phyloP scores from a whole-genome alignment of 2,888 invertebrate species.

The Ceraclea dissimilis region DNA sequence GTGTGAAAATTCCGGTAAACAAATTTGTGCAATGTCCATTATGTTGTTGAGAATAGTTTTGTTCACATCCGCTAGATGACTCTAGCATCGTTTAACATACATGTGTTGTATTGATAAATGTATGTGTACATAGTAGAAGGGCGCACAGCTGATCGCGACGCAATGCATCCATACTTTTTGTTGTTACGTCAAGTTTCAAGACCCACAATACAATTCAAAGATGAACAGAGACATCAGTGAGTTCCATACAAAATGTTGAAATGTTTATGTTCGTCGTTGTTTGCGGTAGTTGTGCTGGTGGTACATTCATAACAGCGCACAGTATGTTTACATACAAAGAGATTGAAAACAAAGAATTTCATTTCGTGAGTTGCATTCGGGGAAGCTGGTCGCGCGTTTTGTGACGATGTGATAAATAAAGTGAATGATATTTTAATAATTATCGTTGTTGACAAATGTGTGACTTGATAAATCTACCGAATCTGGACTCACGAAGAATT shows the following conservation, averaged over 20 bases:
- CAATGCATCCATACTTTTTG: too few relatives aligned
- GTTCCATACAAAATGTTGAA: not conserved
- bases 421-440: too few relatives aligned
- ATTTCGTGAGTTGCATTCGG: not conserved
- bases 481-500: too few relatives aligned
- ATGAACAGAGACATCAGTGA: not conserved
- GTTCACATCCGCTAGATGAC: too few relatives aligned
- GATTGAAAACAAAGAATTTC: not conserved
- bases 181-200: not conserved
- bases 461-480: too few relatives aligned
- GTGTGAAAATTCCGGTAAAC: too few relatives aligned
- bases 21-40: too few relatives aligned
- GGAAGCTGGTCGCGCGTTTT: not conserved
- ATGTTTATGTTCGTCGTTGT: not conserved
- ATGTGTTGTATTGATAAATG: not conserved
- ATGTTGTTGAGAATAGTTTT: too few relatives aligned
- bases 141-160: slow-evolving; percentile 1
- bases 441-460: too few relatives aligned
- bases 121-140: not conserved
- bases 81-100: too few relatives aligned
- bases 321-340: not conserved
- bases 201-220: not conserved
- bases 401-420: not conserved
- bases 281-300: too few relatives aligned
- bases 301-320: not conserved